phyloP scores from a whole-genome alignment of 2,113 vertebrate genomes.

The Balaeniceps rex region DNA sequence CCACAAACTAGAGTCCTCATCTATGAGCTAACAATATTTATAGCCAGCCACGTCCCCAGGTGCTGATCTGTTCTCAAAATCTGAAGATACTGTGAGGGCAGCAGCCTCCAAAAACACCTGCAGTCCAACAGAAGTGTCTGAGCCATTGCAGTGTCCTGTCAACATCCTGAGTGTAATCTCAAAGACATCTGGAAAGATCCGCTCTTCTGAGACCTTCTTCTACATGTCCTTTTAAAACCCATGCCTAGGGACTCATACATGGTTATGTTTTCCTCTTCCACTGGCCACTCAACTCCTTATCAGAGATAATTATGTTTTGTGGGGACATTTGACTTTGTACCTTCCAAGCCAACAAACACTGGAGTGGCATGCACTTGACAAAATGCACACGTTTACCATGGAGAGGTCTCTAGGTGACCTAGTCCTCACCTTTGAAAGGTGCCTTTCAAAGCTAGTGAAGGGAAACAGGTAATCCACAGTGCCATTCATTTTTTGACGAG shows the following conservation, averaged over 20 bases:
- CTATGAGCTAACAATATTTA: neutral
- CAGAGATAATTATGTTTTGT: neutral
- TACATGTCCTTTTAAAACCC: neutral
- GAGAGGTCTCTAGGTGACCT: neutral
- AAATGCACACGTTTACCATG: neutral
- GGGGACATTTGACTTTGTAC: neutral
- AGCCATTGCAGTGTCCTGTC: neutral
- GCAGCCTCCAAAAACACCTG: neutral
- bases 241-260: neutral
- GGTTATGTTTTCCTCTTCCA: neutral
- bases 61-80: neutral
- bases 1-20: neutral
- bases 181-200: neutral
- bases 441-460: neutral
- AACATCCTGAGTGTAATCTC: neutral
- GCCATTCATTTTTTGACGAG: neutral
- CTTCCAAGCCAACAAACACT: neutral
- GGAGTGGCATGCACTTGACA: neutral
- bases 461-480: neutral
- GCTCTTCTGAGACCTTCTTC: neutral
- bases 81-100: neutral
- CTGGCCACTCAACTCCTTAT: neutral
- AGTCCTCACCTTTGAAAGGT: neutral
- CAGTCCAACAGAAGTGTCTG: neutral
- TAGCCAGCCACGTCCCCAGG: neutral